These are phyloP conservation scores for Mythimna impura DNA, from an alignment of 2,888 invertebrate genomes.

Conservation along the genomic window DNA sequence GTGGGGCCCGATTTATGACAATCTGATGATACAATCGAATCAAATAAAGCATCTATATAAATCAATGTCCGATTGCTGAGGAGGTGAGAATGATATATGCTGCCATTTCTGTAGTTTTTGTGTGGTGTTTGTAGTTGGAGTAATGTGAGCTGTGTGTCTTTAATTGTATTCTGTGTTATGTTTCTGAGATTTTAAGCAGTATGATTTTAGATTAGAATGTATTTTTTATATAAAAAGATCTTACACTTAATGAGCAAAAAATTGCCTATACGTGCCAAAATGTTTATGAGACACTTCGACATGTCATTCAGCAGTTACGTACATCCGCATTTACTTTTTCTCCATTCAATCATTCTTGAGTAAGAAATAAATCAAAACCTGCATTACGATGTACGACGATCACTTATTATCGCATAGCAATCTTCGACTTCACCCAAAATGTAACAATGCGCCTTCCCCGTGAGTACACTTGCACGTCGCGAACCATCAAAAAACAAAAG, in stretches of 20 bases:
- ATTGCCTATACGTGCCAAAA: not conserved
- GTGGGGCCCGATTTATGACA: conserved; percentile 86
- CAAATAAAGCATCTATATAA: conserved; percentile 89
- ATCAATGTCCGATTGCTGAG: conserved; percentile 86
- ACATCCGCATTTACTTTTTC: not conserved
- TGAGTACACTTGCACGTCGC: conserved; percentile 50
- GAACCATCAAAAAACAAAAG: conserved; percentile 75
- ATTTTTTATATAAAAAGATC: not conserved
- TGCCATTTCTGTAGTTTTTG: conserved; percentile 61
- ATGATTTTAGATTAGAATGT: not conserved
- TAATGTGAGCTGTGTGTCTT: conserved; percentile 22
- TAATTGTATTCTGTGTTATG: conserved; percentile 26
- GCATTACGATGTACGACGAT: conserved; percentile 10
- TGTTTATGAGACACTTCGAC: not conserved
- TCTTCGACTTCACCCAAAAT: conserved; percentile 27
- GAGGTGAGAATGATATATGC: conserved; percentile 79
- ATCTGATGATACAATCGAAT: conserved; percentile 90
- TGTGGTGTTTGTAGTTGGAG: conserved; percentile 14
- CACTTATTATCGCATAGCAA: conserved; percentile 28
- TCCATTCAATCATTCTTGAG: not conserved
- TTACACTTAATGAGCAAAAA: not conserved
- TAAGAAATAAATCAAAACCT: conserved; percentile 25
- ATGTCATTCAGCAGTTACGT: not conserved
- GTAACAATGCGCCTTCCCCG: conserved; percentile 49
- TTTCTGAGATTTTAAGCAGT: not conserved